Base-by-base conservation (phyloP, 2,888 invertebrate species). In the Empis livida region DNA sequence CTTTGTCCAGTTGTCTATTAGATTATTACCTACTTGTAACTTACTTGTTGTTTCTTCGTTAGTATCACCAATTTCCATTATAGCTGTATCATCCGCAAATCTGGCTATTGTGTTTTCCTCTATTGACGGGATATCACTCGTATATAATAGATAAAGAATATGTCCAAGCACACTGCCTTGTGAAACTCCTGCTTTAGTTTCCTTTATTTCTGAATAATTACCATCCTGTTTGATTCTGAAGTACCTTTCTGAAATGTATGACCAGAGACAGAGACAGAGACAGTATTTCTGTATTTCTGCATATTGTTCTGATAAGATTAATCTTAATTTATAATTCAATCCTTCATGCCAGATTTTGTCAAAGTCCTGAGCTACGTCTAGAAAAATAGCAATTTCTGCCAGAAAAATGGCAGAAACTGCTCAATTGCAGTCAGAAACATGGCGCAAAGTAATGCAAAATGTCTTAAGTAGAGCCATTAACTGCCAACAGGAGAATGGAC, bases 91-190 rank as follows among this genome's bases (percentile, higher is more conserved):
- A 35, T 46, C 46, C 1, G 46, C 46, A 41, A 41, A 46, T 5
- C 42, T 46, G 16, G 46, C 42, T 3, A 42, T 16, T 8, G 20
- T 23, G 17, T 31, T 41, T 11, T 41, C 42, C 32, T 41, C 41
- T 10, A 10, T 4, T 15, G 11, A 10, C 4, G 42, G 40, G 16
- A 41, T 2, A 32, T 41, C 46, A 14, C 42, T 41, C 14, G 46
- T 46, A 17, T 31, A 46, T 10, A 46, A 20, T 5, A 46, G 15
- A 35, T 46, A 46, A 8, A 46, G 41, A 17, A 41, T n/a, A 1
- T 41, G 46, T 15, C 46, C 17, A 13, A 44, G 44, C 10, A 46
- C 46, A 17, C 43, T 47, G 2, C 47, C 43, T 37, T 42, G 47
- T 8, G 44, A 38, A 3, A 44, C 38, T 10, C 44, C 38, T 14